These are phyloP conservation scores for Mactromeris polynyma DNA, from an alignment of 2,888 invertebrate species.

Conservation along the genomic window DNA sequence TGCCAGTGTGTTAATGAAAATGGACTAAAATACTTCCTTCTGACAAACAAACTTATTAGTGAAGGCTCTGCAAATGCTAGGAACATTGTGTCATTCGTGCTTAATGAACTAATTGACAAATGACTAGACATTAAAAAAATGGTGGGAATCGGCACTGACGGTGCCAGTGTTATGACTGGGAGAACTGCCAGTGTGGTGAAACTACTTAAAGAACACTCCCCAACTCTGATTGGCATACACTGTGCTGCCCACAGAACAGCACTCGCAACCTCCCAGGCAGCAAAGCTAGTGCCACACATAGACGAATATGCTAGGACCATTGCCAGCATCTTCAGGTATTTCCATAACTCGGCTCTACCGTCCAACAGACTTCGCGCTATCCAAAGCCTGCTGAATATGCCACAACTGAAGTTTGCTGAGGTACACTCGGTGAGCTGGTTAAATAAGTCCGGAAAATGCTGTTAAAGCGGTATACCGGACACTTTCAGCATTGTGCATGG, in stretches of 20 bases:
- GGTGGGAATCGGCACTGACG: constrained; percentile 44
- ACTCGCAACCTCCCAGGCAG: constrained; percentile 43
- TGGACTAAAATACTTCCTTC: constrained; percentile 26
- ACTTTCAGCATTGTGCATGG: constrained; percentile 56
- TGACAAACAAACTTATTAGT: constrained; percentile 46
- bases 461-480: constrained; percentile 59
- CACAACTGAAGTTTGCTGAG: constrained; percentile 55
- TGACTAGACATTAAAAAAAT: constrained; percentile 40
- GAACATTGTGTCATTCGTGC: constrained; percentile 35
- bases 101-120: constrained; percentile 43
- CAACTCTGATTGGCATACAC: constrained; percentile 46
- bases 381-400: too few species aligned
- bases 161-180: constrained; percentile 57
- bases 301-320: constrained; percentile 28
- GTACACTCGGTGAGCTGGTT: constrained; percentile 68
- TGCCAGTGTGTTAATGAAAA: constrained; percentile 29
- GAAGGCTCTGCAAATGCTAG: constrained; percentile 27
- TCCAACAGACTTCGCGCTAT: constrained; percentile 56
- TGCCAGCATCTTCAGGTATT: constrained; percentile 43
- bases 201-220: constrained; percentile 29
- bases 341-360: constrained; percentile 48
- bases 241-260: constrained; percentile 56
- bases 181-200: constrained; percentile 56
- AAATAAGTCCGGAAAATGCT: constrained; percentile 60
- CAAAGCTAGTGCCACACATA: constrained; percentile 42